Conservation (phyloP, 2,888 invertebrate genomes). For the Maniola hyperantus region DNA sequence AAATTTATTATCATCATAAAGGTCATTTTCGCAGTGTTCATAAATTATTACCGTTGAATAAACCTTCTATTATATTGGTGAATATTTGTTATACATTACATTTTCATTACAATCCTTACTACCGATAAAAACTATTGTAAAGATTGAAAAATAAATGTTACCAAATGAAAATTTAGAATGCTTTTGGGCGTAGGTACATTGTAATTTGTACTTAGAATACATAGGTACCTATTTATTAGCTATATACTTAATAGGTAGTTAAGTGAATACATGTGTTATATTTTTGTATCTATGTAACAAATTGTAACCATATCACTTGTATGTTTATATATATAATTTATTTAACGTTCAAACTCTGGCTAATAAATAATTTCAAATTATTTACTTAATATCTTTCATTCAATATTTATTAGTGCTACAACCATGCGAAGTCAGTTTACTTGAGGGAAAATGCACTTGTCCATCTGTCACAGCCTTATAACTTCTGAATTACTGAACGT, state of each 20-base stretch:
- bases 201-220: neutral
- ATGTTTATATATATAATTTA: conserved; percentile 26
- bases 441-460: too few species aligned
- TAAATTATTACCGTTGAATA: too few species aligned
- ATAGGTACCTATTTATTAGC: neutral
- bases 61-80: too few species aligned
- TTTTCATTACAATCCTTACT: too few species aligned
- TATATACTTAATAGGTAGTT: neutral
- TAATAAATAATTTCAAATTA: conserved; percentile 21
- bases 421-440: too few species aligned
- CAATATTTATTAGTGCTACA: neutral
- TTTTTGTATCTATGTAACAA: conserved; percentile 33
- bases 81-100: too few species aligned
- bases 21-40: too few species aligned
- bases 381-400: neutral
- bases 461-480: too few species aligned
- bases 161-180: neutral
- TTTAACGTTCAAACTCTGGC: conserved; percentile 12
- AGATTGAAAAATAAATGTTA: too few species aligned
- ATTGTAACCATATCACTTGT: conserved; percentile 36
- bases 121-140: too few species aligned
- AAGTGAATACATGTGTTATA: conserved; percentile 25
- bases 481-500: too few species aligned
- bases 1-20: too few species aligned
- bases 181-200: neutral